phyloP scores from a whole-genome alignment of 2,888 invertebrate species.

The Hemithea aestivaria region DNA sequence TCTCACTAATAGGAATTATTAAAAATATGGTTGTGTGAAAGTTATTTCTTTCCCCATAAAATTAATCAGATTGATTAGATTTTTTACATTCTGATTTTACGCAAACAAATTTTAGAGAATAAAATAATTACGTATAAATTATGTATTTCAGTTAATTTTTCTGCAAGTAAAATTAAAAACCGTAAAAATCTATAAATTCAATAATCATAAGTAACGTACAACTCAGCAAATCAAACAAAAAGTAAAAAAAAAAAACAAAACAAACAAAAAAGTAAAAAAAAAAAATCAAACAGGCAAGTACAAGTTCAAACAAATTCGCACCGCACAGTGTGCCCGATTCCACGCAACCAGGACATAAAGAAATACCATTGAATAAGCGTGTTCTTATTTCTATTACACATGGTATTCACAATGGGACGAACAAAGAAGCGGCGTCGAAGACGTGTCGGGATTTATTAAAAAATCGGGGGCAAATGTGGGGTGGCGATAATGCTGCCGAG shows the following conservation, averaged over 20 bases:
- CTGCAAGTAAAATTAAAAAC: too few species aligned
- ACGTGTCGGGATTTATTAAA: conserved; percentile 72
- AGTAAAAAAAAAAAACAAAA: conserved; percentile 1
- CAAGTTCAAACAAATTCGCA: conserved; percentile 18
- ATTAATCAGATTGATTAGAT: too few species aligned
- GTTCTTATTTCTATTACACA: conserved; percentile 54
- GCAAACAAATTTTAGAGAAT: too few species aligned
- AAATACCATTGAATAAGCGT: conserved; percentile 47
- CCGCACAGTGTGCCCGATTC: conserved; percentile 33
- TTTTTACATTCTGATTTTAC: too few species aligned
- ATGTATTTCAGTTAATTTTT: too few species aligned
- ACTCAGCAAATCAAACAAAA: too few species aligned
- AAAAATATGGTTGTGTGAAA: too few species aligned
- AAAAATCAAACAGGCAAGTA: conserved; percentile 10
- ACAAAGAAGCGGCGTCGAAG: conserved; percentile 49
- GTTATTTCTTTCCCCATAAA: too few species aligned
- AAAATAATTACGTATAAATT: too few species aligned
- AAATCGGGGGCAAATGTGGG: conserved; percentile 56
- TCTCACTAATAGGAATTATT: too few species aligned
- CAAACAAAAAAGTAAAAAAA: conserved; percentile 5
- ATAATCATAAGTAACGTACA: too few species aligned
- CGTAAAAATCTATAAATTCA: too few species aligned
- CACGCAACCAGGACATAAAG: conserved; percentile 42
- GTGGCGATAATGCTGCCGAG: conserved; percentile 55
- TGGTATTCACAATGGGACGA: conserved; percentile 65